Percentiles rank a stretch among this genome's conserved stretches.
phyloP scores from a whole-genome alignment of 2,113 vertebrate genomes.

The Lepus americanus region DNA sequence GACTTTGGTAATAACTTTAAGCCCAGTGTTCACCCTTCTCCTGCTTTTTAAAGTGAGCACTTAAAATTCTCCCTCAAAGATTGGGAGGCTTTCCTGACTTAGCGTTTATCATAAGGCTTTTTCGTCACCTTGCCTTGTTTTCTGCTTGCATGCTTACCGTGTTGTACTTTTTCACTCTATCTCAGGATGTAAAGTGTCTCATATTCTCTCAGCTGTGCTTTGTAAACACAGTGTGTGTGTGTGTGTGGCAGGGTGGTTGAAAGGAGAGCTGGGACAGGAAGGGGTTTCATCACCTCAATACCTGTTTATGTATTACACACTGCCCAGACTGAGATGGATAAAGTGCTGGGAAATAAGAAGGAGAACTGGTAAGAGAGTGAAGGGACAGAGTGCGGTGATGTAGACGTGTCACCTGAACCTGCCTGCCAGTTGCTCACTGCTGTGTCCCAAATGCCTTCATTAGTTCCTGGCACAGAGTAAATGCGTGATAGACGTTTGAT shows the following conservation, averaged over 20 bases:
- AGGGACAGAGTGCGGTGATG: background rate
- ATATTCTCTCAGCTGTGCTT: background rate
- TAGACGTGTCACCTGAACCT: no score
- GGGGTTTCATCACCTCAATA: background rate
- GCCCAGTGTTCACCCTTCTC: background rate
- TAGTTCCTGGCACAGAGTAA: background rate
- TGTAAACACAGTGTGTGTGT: no score
- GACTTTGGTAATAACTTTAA: background rate
- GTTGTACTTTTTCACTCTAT: background rate
- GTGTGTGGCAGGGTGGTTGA: background rate
- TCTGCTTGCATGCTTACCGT: background rate
- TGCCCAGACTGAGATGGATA: background rate
- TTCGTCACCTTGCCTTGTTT: background rate
- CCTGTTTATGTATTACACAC: background rate
- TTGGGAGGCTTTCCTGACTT: background rate
- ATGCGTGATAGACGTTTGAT: background rate
- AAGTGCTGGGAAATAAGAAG: background rate
- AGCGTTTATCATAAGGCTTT: background rate
- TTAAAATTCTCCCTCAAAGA: background rate
- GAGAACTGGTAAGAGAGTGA: background rate
- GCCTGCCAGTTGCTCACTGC: background rate
- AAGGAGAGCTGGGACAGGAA: background rate
- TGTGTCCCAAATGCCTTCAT: background rate
- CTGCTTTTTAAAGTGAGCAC: background rate
- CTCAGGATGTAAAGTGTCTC: background rate